Percentiles rank a stretch among this genome's conserved stretches.
phyloP scores from a whole-genome alignment of 2,113 vertebrate species.

The Pygoscelis adeliae region DNA sequence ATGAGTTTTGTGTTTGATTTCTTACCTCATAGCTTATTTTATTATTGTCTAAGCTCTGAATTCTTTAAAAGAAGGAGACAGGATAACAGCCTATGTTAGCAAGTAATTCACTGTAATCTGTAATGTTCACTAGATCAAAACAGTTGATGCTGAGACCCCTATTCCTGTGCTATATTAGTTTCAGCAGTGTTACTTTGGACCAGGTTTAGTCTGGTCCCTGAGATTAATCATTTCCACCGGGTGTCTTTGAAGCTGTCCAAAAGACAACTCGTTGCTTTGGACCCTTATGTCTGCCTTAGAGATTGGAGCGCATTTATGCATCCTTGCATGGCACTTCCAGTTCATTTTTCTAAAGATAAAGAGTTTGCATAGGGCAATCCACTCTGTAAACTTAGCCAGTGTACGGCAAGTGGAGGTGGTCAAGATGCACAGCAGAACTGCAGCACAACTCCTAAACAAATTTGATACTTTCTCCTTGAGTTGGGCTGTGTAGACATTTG shows the following conservation, averaged over 20 bases:
- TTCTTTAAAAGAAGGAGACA: background rate
- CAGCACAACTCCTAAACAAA: background rate
- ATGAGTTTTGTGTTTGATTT: background rate
- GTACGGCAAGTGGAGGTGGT: background rate
- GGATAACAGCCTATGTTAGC: background rate
- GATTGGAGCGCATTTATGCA: background rate
- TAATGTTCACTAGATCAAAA: background rate
- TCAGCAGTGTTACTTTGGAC: background rate
- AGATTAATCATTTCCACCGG: background rate
- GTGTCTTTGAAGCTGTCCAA: background rate
- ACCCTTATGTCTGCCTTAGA: background rate
- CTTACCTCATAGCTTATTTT: background rate
- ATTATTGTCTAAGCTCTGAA: background rate
- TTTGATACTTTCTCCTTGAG: background rate
- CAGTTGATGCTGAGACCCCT: background rate
- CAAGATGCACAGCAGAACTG: background rate
- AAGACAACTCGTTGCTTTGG: background rate
- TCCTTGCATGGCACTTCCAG: background rate
- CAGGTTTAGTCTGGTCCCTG: background rate
- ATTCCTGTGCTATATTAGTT: background rate
- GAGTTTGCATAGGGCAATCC: background rate
- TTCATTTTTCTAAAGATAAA: background rate
- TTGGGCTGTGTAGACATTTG: accelerated
- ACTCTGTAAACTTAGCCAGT: background rate
- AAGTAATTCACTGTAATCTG: background rate